A percentile compares a stretch with the other conserved stretches of the same genome.
Evolutionary conservation across 2,797 vertebrate species (phyloP).

Genomic region (Myotis pilosus): DNA sequence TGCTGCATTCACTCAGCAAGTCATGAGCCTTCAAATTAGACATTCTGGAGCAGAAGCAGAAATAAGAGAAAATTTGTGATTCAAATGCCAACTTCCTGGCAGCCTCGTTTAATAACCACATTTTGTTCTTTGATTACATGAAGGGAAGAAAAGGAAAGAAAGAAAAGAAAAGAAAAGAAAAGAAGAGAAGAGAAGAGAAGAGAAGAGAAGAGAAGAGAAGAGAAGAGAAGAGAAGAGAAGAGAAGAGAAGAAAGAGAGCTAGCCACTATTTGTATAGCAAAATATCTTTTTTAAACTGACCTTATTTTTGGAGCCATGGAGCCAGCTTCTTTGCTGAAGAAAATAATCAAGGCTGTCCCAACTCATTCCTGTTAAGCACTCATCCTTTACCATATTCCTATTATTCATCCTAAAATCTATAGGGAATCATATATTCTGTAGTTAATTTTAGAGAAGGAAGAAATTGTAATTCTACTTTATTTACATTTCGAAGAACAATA

Average conservation of each 20-base stretch:
- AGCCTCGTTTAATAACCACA: background rate
- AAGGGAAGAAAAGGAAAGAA: background rate
- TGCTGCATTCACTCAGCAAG: constrained; percentile 40
- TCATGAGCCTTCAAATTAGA: background rate
- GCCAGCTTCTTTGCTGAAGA: background rate
- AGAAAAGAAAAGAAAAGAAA: background rate
- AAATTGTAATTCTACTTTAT: background rate
- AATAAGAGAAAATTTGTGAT: background rate
- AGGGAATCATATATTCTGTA: background rate
- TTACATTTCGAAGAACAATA: background rate
- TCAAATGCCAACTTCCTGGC: background rate
- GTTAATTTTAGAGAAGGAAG: background rate
- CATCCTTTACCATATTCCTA: background rate
- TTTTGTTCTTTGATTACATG: background rate
- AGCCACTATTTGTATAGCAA: background rate
- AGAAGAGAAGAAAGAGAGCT: background rate
- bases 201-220: background rate
- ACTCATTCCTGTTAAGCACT: background rate
- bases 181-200: background rate
- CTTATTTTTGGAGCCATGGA: background rate
- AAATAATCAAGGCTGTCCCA: background rate
- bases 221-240: background rate
- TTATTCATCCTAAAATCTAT: background rate
- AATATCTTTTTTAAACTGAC: background rate
- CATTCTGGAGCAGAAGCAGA: constrained; percentile 53